These are phyloP conservation scores for Drosophila mayri DNA, from an alignment of 1,140 invertebrate genomes.

Conservation along the genomic window DNA sequence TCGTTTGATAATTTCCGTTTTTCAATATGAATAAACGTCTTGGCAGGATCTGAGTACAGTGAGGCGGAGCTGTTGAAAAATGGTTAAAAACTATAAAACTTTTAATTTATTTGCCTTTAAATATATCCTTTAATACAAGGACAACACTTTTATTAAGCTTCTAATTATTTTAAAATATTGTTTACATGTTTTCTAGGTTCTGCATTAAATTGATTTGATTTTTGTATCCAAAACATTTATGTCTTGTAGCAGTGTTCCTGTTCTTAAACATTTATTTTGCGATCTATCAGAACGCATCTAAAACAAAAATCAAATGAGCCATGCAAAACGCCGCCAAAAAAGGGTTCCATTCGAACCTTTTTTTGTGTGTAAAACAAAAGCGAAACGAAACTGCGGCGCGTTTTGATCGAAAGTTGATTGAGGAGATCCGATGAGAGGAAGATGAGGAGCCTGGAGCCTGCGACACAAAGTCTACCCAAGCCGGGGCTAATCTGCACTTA, in stretches of 20 bases:
- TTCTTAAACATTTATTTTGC: slow-evolving; percentile 30
- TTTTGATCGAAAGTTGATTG: slow-evolving; percentile 82
- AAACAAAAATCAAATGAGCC: slow-evolving; percentile 79
- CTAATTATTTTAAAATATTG: not conserved
- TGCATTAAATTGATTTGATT: no score
- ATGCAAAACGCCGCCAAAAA: slow-evolving; percentile 79
- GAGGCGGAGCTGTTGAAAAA: not conserved
- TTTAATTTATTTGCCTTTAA: no score
- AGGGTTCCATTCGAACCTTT: slow-evolving; percentile 51
- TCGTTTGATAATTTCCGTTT: slow-evolving; percentile 81
- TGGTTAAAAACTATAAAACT: not conserved
- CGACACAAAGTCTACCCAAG: slow-evolving; percentile 75
- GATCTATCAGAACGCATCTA: slow-evolving; percentile 78
- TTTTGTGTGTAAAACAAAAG: slow-evolving; percentile 72
- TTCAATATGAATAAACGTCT: slow-evolving; percentile 66
- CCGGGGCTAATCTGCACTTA: slow-evolving; percentile 73
- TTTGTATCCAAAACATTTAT: no score
- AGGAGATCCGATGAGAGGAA: slow-evolving; percentile 33
- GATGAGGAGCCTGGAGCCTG: slow-evolving; percentile 43
- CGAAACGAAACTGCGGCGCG: slow-evolving; percentile 52
- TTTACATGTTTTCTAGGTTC: not conserved
- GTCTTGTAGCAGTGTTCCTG: slow-evolving; percentile 34
- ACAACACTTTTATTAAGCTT: not conserved
- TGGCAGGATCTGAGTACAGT: slow-evolving; percentile 22
- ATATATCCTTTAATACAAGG: not conserved